A percentile compares a stretch with the other conserved stretches of the same genome.
Conservation (phyloP, 2,888 invertebrate genomes). For the Priapulus caudatus region DNA sequence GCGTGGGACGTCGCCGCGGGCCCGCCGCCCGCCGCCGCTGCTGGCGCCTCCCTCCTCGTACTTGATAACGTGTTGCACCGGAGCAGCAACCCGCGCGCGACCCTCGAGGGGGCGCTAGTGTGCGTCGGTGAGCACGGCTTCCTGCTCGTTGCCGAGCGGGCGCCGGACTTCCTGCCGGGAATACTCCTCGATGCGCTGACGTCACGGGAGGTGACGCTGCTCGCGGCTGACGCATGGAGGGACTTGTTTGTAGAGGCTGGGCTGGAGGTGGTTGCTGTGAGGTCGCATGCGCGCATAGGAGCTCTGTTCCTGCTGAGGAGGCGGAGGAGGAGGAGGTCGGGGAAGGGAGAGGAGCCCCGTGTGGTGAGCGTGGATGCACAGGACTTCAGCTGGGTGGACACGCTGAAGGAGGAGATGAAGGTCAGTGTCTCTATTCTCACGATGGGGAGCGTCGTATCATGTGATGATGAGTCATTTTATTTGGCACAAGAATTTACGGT, state of each 20-base stretch:
- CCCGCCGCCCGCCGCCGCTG: constrained; percentile 31
- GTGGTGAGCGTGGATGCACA: constrained; percentile 56
- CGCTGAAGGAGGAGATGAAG: constrained; percentile 59
- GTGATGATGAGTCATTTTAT: no score
- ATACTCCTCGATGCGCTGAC: constrained; percentile 22
- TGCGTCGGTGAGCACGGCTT: constrained; percentile 29
- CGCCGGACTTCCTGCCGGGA: constrained; percentile 28
- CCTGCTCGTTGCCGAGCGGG: constrained; percentile 31
- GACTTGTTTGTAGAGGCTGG: constrained; percentile 32
- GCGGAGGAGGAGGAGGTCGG: constrained; percentile 23
- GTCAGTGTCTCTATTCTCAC: no score
- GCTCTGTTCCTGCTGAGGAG: constrained; percentile 51
- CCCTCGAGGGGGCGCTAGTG: constrained; percentile 16
- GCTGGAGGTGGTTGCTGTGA: constrained; percentile 49
- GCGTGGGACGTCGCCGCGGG: constrained; percentile 49
- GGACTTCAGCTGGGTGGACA: constrained; percentile 65
- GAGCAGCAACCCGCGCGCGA: not conserved
- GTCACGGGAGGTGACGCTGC: constrained; percentile 22
- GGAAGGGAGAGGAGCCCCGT: no score
- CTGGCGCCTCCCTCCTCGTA: constrained; percentile 25
- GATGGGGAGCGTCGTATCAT: no score
- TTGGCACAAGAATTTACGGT: no score
- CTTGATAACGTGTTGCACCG: not conserved
- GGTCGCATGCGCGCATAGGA: constrained; percentile 49
- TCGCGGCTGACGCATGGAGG: constrained; percentile 25